A percentile compares a stretch with the other conserved stretches of the same genome.
Evolutionary conservation across 1,140 invertebrate species (phyloP).

Genomic region (Pentalonia nigronervosa): DNA sequence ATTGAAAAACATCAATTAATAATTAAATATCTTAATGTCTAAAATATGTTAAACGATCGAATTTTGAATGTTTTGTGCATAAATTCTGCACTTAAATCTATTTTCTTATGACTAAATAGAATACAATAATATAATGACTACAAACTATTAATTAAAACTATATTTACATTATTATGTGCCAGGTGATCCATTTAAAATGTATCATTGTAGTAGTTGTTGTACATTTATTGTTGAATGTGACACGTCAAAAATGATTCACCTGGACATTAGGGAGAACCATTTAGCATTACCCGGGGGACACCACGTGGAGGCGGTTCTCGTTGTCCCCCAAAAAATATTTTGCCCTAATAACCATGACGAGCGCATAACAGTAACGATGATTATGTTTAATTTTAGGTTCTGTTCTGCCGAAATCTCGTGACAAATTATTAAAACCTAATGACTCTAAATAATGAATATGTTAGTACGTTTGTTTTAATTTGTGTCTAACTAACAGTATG

Average conservation of each 20-base stretch:
- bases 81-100: neutral
- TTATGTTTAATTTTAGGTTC: neutral
- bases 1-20: neutral
- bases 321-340: neutral
- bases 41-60: neutral
- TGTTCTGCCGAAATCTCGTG: neutral
- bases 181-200: neutral
- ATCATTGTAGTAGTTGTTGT: neutral
- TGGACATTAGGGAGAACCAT: neutral
- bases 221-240: neutral
- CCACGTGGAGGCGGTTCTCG: constrained; percentile 5
- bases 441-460: neutral
- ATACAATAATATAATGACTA: neutral
- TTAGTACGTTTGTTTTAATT: neutral
- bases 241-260: neutral
- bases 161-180: neutral
- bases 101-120: neutral
- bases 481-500: neutral
- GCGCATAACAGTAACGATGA: neutral
- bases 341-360: neutral
- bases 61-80: neutral
- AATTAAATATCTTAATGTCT: neutral
- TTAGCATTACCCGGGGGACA: neutral
- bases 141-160: neutral
- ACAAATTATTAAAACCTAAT: neutral